Evolutionary conservation across 2,888 invertebrate genomes (phyloP).

Genomic region (Xestobium rufovillosum): DNA sequence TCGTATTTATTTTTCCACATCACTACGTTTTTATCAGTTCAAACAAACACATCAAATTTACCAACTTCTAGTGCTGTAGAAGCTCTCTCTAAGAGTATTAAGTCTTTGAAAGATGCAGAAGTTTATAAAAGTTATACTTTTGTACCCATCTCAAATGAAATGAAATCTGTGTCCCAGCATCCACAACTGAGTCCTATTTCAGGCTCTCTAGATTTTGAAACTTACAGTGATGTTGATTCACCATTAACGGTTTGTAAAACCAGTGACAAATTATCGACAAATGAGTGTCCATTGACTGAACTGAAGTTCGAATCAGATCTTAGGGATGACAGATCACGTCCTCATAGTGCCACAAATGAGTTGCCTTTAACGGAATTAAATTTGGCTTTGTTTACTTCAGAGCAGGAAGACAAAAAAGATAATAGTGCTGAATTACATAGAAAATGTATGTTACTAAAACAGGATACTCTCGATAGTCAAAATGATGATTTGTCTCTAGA

Average conservation of each 20-base stretch:
- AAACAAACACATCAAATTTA: no score
- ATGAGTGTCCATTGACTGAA: conserved; percentile 36
- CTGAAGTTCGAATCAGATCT: conserved; percentile 18
- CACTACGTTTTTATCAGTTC: no score
- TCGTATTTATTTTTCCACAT: no score
- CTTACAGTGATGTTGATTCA: conserved; percentile 29
- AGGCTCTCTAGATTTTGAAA: conserved; percentile 37
- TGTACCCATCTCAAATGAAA: conserved; percentile 21
- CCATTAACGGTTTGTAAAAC: conserved; percentile 22
- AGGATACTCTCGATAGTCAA: conserved; percentile 25
- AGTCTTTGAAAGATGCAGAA: no score
- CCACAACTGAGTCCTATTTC: conserved; percentile 36
- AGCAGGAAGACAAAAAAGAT: conserved; percentile 22
- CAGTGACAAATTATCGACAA: conserved; percentile 19
- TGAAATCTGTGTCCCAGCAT: conserved; percentile 20
- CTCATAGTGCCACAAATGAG: conserved; percentile 60
- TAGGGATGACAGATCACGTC: conserved; percentile 27
- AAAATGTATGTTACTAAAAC: background rate
- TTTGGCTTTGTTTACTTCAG: conserved; percentile 38
- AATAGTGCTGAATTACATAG: background rate
- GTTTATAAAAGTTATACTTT: conserved; percentile 23
- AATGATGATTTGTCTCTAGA: conserved; percentile 32
- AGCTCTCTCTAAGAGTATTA: no score
- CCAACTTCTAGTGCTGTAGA: no score
- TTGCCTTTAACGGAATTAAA: conserved; percentile 53